phyloP scores from a whole-genome alignment of 2,888 invertebrate genomes.

The Griposia aprilina region DNA sequence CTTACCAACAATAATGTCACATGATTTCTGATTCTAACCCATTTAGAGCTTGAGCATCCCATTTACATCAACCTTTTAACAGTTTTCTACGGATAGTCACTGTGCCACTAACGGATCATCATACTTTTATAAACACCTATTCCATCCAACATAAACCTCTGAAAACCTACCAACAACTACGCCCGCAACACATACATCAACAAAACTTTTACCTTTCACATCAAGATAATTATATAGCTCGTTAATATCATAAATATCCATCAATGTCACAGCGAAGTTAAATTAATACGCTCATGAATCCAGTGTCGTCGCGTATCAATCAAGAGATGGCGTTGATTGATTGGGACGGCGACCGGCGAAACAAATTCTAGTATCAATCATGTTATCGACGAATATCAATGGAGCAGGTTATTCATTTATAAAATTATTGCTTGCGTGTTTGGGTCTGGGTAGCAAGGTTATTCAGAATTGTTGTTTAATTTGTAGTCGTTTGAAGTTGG shows the following conservation, averaged over 20 bases:
- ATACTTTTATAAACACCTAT: not conserved
- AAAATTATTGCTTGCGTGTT: slow-evolving; percentile 57
- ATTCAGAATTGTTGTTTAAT: not conserved
- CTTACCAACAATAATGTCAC: too few species aligned
- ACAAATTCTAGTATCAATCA: slow-evolving; percentile 81
- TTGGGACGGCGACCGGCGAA: slow-evolving; percentile 79
- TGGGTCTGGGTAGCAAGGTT: slow-evolving; percentile 1
- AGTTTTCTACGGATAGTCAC: not conserved
- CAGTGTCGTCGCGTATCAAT: slow-evolving; percentile 87
- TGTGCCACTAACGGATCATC: not conserved
- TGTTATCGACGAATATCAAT: slow-evolving; percentile 69
- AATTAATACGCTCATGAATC: slow-evolving; percentile 86
- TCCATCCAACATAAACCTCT: not conserved
- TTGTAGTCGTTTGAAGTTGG: not conserved
- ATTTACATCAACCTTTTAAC: not conserved
- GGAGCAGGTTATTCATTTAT: slow-evolving; percentile 62
- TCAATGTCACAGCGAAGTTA: slow-evolving; percentile 82
- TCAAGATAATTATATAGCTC: slow-evolving; percentile 76
- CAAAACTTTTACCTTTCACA: slow-evolving; percentile 62
- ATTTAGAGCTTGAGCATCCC: not conserved
- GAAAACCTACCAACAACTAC: slow-evolving; percentile 12
- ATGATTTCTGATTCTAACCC: too few species aligned
- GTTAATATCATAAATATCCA: slow-evolving; percentile 85
- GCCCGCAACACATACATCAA: slow-evolving; percentile 48
- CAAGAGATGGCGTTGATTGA: slow-evolving; percentile 83